Conservation (phyloP, 2,113 vertebrate genomes). For the Patagioenas fasciata region DNA sequence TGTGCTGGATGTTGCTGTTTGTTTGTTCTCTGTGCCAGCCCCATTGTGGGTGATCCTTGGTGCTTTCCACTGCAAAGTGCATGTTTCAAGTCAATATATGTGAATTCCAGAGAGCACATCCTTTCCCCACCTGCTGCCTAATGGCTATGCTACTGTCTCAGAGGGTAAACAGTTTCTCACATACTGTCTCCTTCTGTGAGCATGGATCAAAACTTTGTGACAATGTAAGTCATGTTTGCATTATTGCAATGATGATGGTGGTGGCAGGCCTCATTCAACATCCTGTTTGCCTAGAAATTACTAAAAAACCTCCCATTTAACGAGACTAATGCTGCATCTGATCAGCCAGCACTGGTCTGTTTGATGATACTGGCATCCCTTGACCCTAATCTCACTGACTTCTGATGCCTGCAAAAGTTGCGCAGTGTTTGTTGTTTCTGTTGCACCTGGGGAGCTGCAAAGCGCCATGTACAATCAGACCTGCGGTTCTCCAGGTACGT, state of each 20-base stretch:
- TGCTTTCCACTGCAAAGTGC: not conserved
- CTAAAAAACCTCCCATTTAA: not conserved
- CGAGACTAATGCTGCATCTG: not conserved
- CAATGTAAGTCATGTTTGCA: not conserved
- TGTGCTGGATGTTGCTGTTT: not conserved
- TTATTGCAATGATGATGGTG: not conserved
- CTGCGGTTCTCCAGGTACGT: slow-evolving; percentile 1
- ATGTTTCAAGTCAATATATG: rapidly evolving
- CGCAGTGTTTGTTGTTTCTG: not conserved
- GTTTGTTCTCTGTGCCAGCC: not conserved
- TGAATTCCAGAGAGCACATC: not conserved
- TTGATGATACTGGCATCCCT: not conserved
- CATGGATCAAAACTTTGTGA: not conserved
- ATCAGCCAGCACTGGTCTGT: not conserved
- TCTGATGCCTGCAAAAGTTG: not conserved
- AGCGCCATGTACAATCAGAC: not conserved
- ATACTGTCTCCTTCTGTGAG: not conserved
- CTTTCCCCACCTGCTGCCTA: not conserved
- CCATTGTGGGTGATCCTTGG: rapidly evolving
- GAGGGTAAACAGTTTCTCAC: not conserved
- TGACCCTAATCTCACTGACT: not conserved
- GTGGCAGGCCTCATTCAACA: not conserved
- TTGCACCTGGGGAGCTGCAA: not conserved
- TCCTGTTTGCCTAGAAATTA: not conserved
- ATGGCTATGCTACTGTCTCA: rapidly evolving